Base-by-base conservation (phyloP, 2,113 vertebrate genomes). In the Podarcis raffonei region DNA sequence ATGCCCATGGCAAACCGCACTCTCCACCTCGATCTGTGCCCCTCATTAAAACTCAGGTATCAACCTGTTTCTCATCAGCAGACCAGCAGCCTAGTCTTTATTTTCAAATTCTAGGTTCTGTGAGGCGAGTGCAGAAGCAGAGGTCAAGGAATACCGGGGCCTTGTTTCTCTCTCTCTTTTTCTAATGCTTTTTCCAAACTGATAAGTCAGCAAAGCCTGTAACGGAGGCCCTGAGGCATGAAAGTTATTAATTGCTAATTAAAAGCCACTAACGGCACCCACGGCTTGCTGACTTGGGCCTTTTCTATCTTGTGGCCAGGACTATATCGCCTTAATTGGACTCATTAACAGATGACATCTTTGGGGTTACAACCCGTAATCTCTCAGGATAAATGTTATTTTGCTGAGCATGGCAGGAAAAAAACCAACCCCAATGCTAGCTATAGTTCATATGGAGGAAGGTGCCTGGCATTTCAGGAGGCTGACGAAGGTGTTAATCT, bases 221-320 rank as follows among this genome's bases (percentile, higher is more conserved):
- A 8, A 53, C 23, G 32, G 13, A 30, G 39, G 8, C 35, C 62
- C 81, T 32, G 15, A 32, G 74, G 65, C n/a, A 18, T 66, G 32
- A 53, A 78, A 78, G 42, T 78, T 89, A 89, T 89, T 84, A 84
- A 89, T 89, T 84, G 39, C n/a, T 84, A 78, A 84, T 89, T 89
- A 89, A 83, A 83, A 84, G 72, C 81, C 81, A 84, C 72, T 37
- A 88, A 68, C 53, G 7, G 62, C 30, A 22, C 59, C 30, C 23
- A 27, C n/a, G 30, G 23, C n/a, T 69, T 89, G 87, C 81, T 89
- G 87, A 89, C 42, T 13, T 37, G 9, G 23, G n/a, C 30, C 13
- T 83, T 88, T 83, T n/a, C 66, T 30, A 39, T 83, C 12, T 30
- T 22, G 39, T 20, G 74, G 81, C 48, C 42, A 83, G 62, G 39